Base-by-base conservation (phyloP, 2,797 vertebrate species). In the Myioborus melanocephalus region DNA sequence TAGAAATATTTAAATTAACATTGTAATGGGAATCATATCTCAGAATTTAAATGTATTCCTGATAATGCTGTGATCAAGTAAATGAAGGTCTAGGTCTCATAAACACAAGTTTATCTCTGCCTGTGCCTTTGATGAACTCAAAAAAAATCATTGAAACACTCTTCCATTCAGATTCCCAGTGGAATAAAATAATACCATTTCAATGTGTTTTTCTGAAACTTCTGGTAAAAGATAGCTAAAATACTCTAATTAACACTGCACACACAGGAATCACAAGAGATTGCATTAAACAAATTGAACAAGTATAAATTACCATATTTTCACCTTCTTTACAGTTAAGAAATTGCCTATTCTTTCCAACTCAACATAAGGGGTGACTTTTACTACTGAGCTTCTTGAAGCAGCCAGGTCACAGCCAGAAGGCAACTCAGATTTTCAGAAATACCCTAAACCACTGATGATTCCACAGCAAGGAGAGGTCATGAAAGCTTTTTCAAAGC, bases 291-390 rank as follows among this genome's bases (percentile, higher is more conserved):
- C 27, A 0, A 68, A 53, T 14, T 18, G 12, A 21, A 57, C 1
- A 2, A 57, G 9, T 3, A 26, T 19, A 30, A 34, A 19, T 65
- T 69, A 27, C 32, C 23, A 15, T 28, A 41, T 80, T 85, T 89
- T 50, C 19, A 52, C 14, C 3, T 26, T 41, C 43, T 69, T 90
- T n/a, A 2, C 14, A 6, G 3, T 66, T 44, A 5, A 50, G 7
- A 5, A 77, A 24, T 46, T 23, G 1, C 5, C 52, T 59, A 9
- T 55, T 86, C 12, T 32, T 72, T 55, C 21, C 55, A 83, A 5
- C 11, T 64, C 18, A 57, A 14, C 1, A 8, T 24, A 46, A 0
- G 1, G 9, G 7, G 6, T 19, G 8, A 24, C 30, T 81, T 87
- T 32, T 64, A 28, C n/a, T 78, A 44, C 61, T 23, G 34, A 81